Evolutionary conservation across 2,113 vertebrate genomes (phyloP).

Genomic region (Crotalus helleri): DNA sequence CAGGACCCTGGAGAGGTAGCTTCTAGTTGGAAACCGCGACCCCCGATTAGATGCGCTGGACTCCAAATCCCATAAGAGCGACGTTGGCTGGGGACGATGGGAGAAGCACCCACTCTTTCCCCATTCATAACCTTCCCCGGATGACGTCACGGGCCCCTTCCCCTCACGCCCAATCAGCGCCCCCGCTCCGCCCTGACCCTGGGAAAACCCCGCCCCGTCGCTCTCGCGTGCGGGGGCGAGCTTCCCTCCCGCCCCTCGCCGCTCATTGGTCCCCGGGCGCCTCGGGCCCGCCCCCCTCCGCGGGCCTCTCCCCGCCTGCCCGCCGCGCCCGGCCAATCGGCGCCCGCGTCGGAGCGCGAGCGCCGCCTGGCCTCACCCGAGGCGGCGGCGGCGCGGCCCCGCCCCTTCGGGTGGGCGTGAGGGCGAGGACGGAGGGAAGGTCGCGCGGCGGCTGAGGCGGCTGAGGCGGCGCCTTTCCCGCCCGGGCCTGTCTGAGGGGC

Average conservation of each 20-base stretch:
- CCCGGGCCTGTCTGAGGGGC: neutral
- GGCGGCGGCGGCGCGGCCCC: constrained; percentile 5
- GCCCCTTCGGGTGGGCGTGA: constrained; percentile 22
- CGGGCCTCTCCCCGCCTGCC: neutral
- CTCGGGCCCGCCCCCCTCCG: no score
- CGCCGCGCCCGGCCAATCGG: neutral
- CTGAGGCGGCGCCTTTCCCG: constrained; percentile 5
- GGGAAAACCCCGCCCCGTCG: constrained; percentile 8
- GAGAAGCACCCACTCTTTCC: neutral
- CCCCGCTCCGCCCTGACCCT: neutral
- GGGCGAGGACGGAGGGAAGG: neutral
- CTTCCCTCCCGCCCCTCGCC: neutral
- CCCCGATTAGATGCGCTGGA: neutral
- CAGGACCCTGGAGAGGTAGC: no score
- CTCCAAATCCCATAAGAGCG: neutral
- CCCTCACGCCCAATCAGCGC: neutral
- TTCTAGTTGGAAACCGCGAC: no score
- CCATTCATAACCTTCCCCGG: neutral
- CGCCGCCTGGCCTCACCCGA: constrained; percentile 33
- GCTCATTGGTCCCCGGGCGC: neutral
- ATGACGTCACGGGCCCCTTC: neutral
- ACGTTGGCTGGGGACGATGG: neutral
- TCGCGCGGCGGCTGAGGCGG: constrained; percentile 42
- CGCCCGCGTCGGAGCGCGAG: constrained; percentile 40
- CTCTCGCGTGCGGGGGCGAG: neutral